Base-by-base conservation (phyloP, 2,888 invertebrate species). In the Thera britannica region DNA sequence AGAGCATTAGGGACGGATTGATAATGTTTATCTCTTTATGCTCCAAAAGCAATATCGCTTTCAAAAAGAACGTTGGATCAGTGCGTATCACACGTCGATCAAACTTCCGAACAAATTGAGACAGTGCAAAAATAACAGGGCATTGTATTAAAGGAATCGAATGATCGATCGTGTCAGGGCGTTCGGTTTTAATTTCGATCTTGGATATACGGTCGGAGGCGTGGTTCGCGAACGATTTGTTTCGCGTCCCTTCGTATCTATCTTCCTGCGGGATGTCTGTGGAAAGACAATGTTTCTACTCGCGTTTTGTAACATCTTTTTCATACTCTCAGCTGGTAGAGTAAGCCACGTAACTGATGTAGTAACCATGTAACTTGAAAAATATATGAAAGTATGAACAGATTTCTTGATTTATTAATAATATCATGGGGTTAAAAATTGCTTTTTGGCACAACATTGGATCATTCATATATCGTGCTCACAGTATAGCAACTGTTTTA, bases 121-220 rank as follows among this genome's bases (percentile, higher is more conserved):
- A 87, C 89, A 85, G 87, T 89, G 89, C 87, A 88, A 84, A 90
- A 90, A 91, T 90, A 90, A 89, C 86, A 85, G 84, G 80, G 82
- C 83, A 86, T 91, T 88, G 90, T 92, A 92, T 90, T 90, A 90
- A 90, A 90, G 80, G 83, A 92, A 90, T 90, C 84, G 85, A 90
- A 91, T 93, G 93, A 93, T 93, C 93, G 93, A 93, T 93, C 85
- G 90, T 81, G 88, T 80, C 83, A 84, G 90, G 89, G 90, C 89
- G 93, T 90, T 88, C 89, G 34, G 85, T 93, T 92, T 93, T 92
- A 92, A 93, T 93, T 93, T 91, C 90, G 93, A 92, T 92, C 89
- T 84, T 82, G 81, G 86, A 89, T 90, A 90, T 89, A 86, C 87
- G 77, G 84, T 83, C 84, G 87, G 82, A 89, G 93, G 93, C 91